Conservation (phyloP, 2,113 vertebrate genomes). For the Butorides virescens region DNA sequence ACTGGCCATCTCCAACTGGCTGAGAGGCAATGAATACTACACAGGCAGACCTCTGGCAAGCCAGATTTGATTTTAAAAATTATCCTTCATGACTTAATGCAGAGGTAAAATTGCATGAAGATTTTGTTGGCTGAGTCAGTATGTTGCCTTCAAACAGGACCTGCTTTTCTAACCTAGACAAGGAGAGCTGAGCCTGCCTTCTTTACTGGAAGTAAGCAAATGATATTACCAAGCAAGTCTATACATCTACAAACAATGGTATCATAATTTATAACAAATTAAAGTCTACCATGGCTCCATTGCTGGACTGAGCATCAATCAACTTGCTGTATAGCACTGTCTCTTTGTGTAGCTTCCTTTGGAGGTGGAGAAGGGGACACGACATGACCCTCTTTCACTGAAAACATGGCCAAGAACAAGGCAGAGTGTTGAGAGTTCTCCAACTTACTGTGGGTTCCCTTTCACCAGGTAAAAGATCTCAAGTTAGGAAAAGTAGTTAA, state of each 20-base stretch:
- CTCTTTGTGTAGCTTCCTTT: background rate
- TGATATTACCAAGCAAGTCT: background rate
- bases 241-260: background rate
- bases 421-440: background rate
- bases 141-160: background rate
- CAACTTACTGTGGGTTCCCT: background rate
- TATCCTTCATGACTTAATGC: background rate
- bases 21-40: accelerated
- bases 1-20: background rate
- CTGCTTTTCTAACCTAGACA: background rate
- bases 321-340: background rate
- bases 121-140: background rate
- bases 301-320: background rate
- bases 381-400: background rate
- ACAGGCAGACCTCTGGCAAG: background rate
- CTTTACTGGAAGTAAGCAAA: background rate
- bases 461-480: background rate
- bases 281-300: background rate
- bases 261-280: background rate
- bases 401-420: background rate
- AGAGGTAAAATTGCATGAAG: background rate
- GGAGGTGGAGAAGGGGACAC: background rate
- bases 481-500: background rate
- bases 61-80: background rate
- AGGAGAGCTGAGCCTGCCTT: background rate